phyloP scores from a whole-genome alignment of 2,113 vertebrate species.

The Passerina amoena region DNA sequence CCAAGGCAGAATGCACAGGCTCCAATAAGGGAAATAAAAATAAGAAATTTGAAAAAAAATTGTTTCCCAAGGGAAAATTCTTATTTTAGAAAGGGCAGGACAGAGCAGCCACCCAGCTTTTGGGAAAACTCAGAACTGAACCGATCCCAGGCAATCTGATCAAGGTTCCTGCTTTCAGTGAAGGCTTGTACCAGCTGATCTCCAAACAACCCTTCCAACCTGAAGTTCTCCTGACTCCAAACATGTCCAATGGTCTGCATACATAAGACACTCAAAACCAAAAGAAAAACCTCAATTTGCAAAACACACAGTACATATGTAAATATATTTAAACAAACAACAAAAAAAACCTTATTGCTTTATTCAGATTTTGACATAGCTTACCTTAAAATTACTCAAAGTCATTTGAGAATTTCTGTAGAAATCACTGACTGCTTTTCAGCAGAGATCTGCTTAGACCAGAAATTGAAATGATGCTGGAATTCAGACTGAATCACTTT shows the following conservation, averaged over 20 bases:
- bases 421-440: slow-evolving; percentile 41
- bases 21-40: background rate
- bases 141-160: background rate
- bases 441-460: slow-evolving; percentile 13
- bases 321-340: background rate
- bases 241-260: background rate
- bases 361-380: slow-evolving; percentile 51
- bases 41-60: background rate
- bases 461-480: background rate
- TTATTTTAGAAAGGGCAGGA: background rate
- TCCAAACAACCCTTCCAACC: background rate
- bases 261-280: fast-evolving
- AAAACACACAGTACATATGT: background rate
- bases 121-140: background rate
- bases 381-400: slow-evolving; percentile 33
- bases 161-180: background rate
- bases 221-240: background rate
- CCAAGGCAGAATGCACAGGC: fast-evolving
- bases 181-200: background rate
- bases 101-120: background rate
- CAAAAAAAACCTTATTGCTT: slow-evolving; percentile 53
- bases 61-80: background rate
- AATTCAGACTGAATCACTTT: slow-evolving; percentile 7
- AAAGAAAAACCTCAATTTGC: background rate
- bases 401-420: slow-evolving; percentile 34